Base-by-base conservation (phyloP, 2,797 vertebrate genomes). In the Centroberyx gerrardi region DNA sequence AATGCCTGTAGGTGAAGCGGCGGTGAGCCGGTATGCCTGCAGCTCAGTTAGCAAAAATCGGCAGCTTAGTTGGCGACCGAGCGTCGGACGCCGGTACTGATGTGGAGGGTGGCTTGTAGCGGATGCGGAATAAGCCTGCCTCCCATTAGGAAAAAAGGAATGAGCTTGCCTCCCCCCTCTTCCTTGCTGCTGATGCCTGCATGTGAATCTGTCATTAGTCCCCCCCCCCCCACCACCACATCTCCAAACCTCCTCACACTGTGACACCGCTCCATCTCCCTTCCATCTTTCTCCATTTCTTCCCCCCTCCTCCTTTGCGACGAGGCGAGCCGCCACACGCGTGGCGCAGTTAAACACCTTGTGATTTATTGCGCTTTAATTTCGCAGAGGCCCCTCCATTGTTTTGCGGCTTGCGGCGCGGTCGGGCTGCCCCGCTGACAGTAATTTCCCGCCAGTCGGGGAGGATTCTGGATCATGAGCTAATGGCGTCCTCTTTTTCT, bases 311-410 rank as follows among this genome's bases (percentile, higher is more conserved):
- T 52, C 65, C 65, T 60, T 76, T 54, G 40, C n/a, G 54, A 63
- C 5, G 33, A 76, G 78, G 77, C 44, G 49, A 80, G 72, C 81
- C 75, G 53, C 83, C 80, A 82, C 78, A 75, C 52, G 81, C 72
- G 70, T 62, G 36, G 66, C 56, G 18, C 81, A 80, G 83, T 93
- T 93, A 92, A 93, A 94, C 80, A 85, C 87, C 76, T 85, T 72
- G 88, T 93, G 92, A 93, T 93, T 95, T 92, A 94, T 94, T 84
- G 89, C 78, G 77, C 83, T 93, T 93, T 94, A 93, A 94, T 94
- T 94, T 88, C 83, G 87, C 86, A 22, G 82, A 77, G 71, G 72
- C 75, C 80, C 88, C 87, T 92, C 82, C 82, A 84, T 92, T 91
- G 88, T 93, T 90, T 90, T 86, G 88, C 9, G 62, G 80, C 89